These are phyloP conservation scores for Acipenser ruthenus DNA, from an alignment of 2,797 vertebrate genomes.

Conservation along the genomic window DNA sequence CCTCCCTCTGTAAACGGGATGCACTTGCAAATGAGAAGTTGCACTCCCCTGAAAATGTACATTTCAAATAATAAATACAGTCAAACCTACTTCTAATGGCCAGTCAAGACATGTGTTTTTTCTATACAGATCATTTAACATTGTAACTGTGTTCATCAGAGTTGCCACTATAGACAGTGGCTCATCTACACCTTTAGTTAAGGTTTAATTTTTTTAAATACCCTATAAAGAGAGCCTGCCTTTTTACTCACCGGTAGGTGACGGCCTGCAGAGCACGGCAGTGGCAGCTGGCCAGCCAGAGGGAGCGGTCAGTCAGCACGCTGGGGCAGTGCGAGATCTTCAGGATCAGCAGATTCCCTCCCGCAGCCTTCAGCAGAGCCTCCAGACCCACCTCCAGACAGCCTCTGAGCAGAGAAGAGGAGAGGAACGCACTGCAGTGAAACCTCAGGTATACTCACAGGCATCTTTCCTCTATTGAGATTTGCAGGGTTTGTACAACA, in stretches of 20 bases:
- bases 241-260: conserved; percentile 78
- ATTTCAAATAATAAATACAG: no score
- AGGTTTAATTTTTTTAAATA: no score
- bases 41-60: no score
- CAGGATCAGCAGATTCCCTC: conserved; percentile 88
- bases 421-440: neutral
- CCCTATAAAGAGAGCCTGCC: neutral
- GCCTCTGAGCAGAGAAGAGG: conserved; percentile 56
- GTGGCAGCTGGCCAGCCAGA: conserved; percentile 98
- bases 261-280: conserved; percentile 93
- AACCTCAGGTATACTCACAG: neutral
- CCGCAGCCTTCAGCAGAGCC: conserved; percentile 87
- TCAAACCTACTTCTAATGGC: no score
- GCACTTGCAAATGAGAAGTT: no score
- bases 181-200: no score
- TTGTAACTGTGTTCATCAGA: no score
- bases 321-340: conserved; percentile 97
- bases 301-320: conserved; percentile 91
- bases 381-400: conserved; percentile 93
- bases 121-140: no score
- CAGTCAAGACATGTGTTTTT: no score
- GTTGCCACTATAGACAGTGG: no score
- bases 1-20: no score
- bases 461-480: neutral
- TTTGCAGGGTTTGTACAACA: neutral